phyloP scores from a whole-genome alignment of 2,797 vertebrate genomes.

The Merluccius polli region DNA sequence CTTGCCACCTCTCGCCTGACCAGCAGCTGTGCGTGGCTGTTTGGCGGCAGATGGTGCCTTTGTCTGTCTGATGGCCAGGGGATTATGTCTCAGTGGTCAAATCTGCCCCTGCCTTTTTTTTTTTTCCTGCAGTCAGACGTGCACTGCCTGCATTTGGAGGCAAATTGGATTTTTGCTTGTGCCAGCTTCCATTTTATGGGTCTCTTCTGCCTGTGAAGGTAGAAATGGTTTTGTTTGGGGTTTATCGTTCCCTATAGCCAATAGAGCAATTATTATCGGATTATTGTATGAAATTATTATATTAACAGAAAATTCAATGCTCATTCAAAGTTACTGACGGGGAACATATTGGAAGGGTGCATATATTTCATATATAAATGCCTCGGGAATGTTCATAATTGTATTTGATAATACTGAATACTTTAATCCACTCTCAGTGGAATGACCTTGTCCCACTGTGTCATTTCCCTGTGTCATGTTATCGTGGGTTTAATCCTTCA shows the following conservation, averaged over 20 bases:
- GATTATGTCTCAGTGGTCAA: conserved; percentile 66
- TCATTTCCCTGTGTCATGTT: not conserved
- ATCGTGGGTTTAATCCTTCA: not conserved
- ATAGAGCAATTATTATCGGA: not conserved
- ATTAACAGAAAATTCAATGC: not conserved
- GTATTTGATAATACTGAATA: not conserved
- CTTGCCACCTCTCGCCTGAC: conserved; percentile 66
- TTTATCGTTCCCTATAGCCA: not conserved
- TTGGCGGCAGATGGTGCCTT: conserved; percentile 76
- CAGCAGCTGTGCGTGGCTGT: conserved; percentile 57
- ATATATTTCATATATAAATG: not conserved
- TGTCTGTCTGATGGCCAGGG: conserved; percentile 68
- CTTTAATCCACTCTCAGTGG: not conserved
- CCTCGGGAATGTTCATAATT: not conserved
- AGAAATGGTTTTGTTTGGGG: not conserved
- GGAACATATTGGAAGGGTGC: too few relatives aligned
- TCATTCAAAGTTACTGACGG: not conserved
- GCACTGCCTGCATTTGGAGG: conserved; percentile 28
- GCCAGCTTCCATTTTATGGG: conserved; percentile 33
- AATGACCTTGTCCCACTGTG: not conserved
- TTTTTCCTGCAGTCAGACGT: conserved; percentile 35
- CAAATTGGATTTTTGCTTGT: conserved; percentile 38
- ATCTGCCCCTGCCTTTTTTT: conserved; percentile 56
- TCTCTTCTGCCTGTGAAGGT: conserved; percentile 13
- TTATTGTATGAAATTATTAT: not conserved